Evolutionary conservation across 2,888 invertebrate species (phyloP), one percentile per base, ranked within the genome.

Genomic region (Onchidella celtica): DNA sequence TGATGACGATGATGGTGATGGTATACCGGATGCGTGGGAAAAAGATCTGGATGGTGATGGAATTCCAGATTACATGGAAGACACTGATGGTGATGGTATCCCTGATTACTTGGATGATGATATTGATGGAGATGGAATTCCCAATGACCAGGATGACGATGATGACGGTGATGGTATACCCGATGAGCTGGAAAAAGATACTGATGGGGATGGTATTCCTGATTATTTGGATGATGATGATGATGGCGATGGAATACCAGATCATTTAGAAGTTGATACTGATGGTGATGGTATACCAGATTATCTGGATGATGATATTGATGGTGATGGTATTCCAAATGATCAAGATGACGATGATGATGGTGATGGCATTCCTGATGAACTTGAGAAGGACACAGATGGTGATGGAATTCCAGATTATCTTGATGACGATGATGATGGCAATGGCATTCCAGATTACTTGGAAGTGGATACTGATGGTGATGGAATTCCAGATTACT

Each of bases 191-290:
- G 29, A 88, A 89, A 85, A 88, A 27, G 91, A 91, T 75, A 69
- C 84, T 2, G 90, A 89, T 83, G 87, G 87, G 0, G 89, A 90
- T 83, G 90, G 90, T 3, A 88, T 90, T 11, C 89, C 90, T 3
- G 89, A 90, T 81, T 68, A 86, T 68, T 63, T 87, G 0, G 65
- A 87, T 61, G 88, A 89, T 61, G 87, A 91, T 59, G 86, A 86
- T 61, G 91, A 91, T 79, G 88, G 88, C n/a, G 90, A 91, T 79
- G 92, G 91, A 11, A 90, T 91, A 57, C 91, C 91, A 9, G 90
- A 91, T 77, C 27, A 88, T 70, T 27, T 70, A 9, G 90, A 92
- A 55, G 70, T 85, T 6, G 90, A 91, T 83, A 87, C 86, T 74
- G 91, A 92, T 85, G 87, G 85, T 4, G 89, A 91, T 85, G 90